Evolutionary conservation across 1,140 invertebrate species (phyloP), one percentile per base, ranked within the genome.

Genomic region (Meteorus sp.): DNA sequence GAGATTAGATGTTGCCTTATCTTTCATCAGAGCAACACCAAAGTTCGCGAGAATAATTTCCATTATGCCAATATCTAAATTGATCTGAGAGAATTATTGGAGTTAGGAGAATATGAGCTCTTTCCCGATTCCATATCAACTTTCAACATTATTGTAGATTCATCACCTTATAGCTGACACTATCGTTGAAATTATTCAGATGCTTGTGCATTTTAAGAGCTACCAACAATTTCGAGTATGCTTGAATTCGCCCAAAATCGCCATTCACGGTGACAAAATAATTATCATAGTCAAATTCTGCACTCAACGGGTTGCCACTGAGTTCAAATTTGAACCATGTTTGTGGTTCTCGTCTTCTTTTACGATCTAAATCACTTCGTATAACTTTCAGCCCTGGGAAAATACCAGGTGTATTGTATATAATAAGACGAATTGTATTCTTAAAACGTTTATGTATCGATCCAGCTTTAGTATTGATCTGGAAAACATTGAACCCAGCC

Each of bases 401-500:
- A 44, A 66, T 58, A 4, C 64, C 64, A 13, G 64, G 64, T 7
- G 66, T 65, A 43, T 66, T 66, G 29, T 64, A 68, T 1, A 64
- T 47, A 56, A 64, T 66, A 0, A 66, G 54, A 19, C 64, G 39
- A 6, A 66, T 29, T 1, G 56, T 61, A 33, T 63, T 55, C 45
- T 66, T 66, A 27, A 63, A 66, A 15, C 64, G 61, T 59, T 63
- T 66, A 31, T 66, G 64, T 45, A 66, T 61, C 8, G 64, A 66
- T 8, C 61, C 64, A 31, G n/a, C 17, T 44, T 47, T 47, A 2
- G 39, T 59, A 13, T 63, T 61, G 17, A 61, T 11, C 37, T 60
- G 56, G 35, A 60, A 63, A 5, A 63, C 62, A 61, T 63, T 59
- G 44, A 66, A 69, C 7, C 64, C 61, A 60, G 64, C 61, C 35